These are phyloP conservation scores for Channa maculata DNA, from an alignment of 2,113 vertebrate species.

Conservation along the genomic window DNA sequence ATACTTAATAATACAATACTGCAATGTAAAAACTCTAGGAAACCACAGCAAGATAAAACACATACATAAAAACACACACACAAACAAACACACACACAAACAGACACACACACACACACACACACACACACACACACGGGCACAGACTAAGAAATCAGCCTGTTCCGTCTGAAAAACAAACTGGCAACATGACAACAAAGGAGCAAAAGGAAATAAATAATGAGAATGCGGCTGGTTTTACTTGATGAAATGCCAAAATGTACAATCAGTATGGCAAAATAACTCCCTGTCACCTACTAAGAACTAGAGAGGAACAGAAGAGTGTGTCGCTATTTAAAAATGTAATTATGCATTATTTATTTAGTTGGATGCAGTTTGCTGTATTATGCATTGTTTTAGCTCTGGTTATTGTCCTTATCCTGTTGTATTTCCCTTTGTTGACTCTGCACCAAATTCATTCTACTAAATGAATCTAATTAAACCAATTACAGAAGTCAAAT, in stretches of 20 bases:
- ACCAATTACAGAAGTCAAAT: conserved; percentile 32
- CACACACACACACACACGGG: conserved; percentile 6
- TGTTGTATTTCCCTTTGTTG: conserved; percentile 11
- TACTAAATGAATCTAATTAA: conserved; percentile 32
- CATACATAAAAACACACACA: not conserved
- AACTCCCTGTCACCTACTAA: conserved; percentile 35
- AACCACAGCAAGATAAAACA: conserved; percentile 29
- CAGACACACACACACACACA: not conserved
- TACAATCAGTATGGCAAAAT: conserved; percentile 39
- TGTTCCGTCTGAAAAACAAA: conserved; percentile 40
- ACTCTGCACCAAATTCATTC: conserved; percentile 21
- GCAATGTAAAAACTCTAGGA: conserved; percentile 34
- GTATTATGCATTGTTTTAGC: conserved; percentile 1
- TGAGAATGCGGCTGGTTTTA: conserved; percentile 35
- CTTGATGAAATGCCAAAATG: conserved; percentile 55
- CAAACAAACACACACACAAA: conserved; percentile 3
- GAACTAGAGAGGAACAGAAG: conserved; percentile 22
- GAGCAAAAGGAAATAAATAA: conserved; percentile 47
- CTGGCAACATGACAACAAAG: conserved; percentile 40
- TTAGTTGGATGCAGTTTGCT: conserved; percentile 11
- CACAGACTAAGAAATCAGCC: conserved; percentile 25
- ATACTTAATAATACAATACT: conserved; percentile 15
- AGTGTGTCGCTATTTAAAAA: not conserved
- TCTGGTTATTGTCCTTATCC: conserved; percentile 8
- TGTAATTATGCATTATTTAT: conserved; percentile 26